Percentiles rank a stretch among this genome's conserved stretches.
These are phyloP conservation scores for Perdix hodgsoniae DNA, from an alignment of 2,797 vertebrate species.

Conservation along the genomic window DNA sequence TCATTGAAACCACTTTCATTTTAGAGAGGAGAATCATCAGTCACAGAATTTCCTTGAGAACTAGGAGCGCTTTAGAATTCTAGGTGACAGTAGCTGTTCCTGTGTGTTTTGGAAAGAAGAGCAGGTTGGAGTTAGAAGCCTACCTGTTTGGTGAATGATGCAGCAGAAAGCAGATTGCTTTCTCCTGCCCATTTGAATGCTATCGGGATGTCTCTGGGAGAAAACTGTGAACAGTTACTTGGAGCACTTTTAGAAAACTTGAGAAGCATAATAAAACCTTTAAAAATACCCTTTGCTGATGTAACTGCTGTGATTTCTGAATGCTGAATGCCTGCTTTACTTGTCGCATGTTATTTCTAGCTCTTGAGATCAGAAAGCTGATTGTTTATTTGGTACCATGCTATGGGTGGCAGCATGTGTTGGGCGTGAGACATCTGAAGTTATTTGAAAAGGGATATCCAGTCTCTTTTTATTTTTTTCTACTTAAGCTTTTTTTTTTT, in stretches of 20 bases:
- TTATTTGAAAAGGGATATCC: background rate
- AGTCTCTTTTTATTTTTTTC: background rate
- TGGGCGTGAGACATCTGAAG: background rate
- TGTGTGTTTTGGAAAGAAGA: background rate
- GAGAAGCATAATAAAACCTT: background rate
- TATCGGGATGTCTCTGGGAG: background rate
- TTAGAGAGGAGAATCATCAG: background rate
- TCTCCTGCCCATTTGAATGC: background rate
- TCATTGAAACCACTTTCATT: background rate
- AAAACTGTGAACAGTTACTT: background rate
- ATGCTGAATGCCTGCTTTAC: background rate
- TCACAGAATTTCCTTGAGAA: background rate
- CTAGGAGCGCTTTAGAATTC: background rate
- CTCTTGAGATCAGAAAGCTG: background rate
- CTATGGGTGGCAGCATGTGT: accelerated
- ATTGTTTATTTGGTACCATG: background rate
- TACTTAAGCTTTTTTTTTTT: background rate
- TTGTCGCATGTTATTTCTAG: background rate
- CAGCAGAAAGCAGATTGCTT: background rate
- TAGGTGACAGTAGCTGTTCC: background rate
- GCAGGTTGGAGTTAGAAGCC: background rate
- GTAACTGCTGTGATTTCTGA: background rate
- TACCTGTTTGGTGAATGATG: background rate
- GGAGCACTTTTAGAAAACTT: background rate
- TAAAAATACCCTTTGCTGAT: background rate